Conservation (phyloP, 2,888 invertebrate species). For the Drosophila tanythrix region DNA sequence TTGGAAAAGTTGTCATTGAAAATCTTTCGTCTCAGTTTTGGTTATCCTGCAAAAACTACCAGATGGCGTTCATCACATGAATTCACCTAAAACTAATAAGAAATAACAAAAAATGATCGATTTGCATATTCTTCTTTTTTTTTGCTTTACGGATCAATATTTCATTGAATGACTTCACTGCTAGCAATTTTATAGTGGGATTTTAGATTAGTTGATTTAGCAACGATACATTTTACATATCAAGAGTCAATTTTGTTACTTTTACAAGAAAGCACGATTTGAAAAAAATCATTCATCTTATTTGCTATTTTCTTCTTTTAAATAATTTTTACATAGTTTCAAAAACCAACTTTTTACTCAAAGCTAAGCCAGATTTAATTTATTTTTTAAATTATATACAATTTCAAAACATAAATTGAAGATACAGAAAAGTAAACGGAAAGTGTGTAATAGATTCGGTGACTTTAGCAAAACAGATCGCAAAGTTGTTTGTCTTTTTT, state of each 20-base stretch:
- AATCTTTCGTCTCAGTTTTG: neutral
- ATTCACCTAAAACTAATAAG: neutral
- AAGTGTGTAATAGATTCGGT: slow-evolving; percentile 37
- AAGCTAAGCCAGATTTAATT: neutral
- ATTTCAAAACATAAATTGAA: neutral
- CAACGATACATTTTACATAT: neutral
- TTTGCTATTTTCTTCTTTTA: neutral
- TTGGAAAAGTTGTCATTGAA: neutral
- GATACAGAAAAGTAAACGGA: neutral
- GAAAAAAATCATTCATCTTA: too few species aligned
- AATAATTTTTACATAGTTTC: neutral
- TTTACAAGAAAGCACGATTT: neutral
- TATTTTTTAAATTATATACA: neutral
- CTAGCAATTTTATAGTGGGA: neutral
- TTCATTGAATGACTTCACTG: neutral
- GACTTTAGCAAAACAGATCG: neutral
- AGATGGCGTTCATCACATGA: neutral
- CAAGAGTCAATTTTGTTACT: neutral
- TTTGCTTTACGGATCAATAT: neutral
- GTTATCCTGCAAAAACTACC: neutral
- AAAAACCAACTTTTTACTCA: neutral
- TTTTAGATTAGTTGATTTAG: neutral
- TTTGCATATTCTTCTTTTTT: neutral
- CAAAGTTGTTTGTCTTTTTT: slow-evolving; percentile 41
- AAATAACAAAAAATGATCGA: neutral